A percentile compares a stretch with the other conserved stretches of the same genome.
phyloP scores from a whole-genome alignment of 2,797 vertebrate genomes.

The Microchirus variegatus region DNA sequence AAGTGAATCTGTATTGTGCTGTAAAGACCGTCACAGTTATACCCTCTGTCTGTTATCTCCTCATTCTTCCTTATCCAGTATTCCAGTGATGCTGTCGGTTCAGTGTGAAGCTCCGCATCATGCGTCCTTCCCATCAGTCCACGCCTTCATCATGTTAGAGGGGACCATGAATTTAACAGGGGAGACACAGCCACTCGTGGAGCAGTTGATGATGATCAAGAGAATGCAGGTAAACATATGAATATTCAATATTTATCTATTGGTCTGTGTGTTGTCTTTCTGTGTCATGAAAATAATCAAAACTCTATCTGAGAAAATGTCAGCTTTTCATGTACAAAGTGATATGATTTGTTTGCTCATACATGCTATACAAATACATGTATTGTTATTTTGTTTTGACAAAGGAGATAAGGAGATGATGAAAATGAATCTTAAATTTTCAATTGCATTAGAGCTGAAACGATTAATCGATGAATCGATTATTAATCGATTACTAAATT shows the following conservation, averaged over 20 bases:
- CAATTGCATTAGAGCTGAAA: too few relatives aligned
- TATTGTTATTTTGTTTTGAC: too few relatives aligned
- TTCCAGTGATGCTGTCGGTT: slow-evolving; percentile 89
- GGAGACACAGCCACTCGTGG: slow-evolving; percentile 92
- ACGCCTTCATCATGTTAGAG: slow-evolving; percentile 94
- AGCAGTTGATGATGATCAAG: slow-evolving; percentile 98
- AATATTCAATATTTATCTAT: neutral
- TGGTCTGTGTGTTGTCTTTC: neutral
- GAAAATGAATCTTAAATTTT: too few relatives aligned
- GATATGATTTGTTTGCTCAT: too few relatives aligned
- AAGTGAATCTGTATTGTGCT: neutral
- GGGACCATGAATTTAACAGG: slow-evolving; percentile 98
- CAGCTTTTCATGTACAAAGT: too few relatives aligned
- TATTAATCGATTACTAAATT: too few relatives aligned
- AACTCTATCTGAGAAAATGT: too few relatives aligned
- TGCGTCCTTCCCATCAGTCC: slow-evolving; percentile 92
- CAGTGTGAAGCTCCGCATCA: slow-evolving; percentile 85
- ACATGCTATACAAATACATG: too few relatives aligned
- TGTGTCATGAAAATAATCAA: neutral
- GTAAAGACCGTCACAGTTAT: neutral
- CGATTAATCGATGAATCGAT: too few relatives aligned
- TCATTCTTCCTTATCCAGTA: slow-evolving; percentile 71
- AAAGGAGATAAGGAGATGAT: too few relatives aligned
- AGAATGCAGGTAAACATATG: slow-evolving; percentile 91
- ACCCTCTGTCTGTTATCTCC: neutral